These are phyloP conservation scores for Stylophora pistillata DNA, from an alignment of 64 coral and sea anemone genomes.

Conservation along the genomic window DNA sequence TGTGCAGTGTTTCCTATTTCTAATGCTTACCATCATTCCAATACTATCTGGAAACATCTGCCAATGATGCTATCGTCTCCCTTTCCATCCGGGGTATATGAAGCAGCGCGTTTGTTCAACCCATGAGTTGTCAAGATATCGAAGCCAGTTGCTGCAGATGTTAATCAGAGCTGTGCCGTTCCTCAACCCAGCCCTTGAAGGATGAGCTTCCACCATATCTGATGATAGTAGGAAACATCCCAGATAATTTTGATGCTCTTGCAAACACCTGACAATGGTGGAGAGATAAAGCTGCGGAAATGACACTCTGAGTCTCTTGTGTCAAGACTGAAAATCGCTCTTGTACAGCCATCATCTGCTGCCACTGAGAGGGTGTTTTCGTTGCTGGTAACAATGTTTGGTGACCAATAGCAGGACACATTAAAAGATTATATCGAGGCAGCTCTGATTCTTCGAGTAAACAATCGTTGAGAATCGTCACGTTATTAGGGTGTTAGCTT, in stretches of 20 bases:
- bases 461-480: not conserved
- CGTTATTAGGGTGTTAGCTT: no score
- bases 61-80: slow-evolving; percentile 38
- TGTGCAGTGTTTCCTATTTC: no score
- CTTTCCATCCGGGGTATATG: slow-evolving; percentile 29
- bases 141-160: slow-evolving; percentile 28
- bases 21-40: no score
- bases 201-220: slow-evolving; percentile 55
- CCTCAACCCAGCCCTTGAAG: slow-evolving; percentile 42
- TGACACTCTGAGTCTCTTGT: slow-evolving; percentile 16
- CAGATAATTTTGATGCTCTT: slow-evolving; percentile 40
- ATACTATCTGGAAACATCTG: no score
- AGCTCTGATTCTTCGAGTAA: not conserved
- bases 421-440: not conserved
- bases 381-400: not conserved
- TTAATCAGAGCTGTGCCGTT: slow-evolving; percentile 50
- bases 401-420: not conserved
- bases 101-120: slow-evolving; percentile 51
- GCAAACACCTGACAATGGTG: slow-evolving; percentile 39
- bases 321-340: slow-evolving; percentile 10
- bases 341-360: slow-evolving; percentile 38
- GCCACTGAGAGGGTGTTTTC: slow-evolving; percentile 36
- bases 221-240: no score
- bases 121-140: slow-evolving; percentile 47
- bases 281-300: not conserved